These are phyloP conservation scores for Crocallis elinguaria DNA, from an alignment of 2,888 invertebrate genomes.

Conservation along the genomic window DNA sequence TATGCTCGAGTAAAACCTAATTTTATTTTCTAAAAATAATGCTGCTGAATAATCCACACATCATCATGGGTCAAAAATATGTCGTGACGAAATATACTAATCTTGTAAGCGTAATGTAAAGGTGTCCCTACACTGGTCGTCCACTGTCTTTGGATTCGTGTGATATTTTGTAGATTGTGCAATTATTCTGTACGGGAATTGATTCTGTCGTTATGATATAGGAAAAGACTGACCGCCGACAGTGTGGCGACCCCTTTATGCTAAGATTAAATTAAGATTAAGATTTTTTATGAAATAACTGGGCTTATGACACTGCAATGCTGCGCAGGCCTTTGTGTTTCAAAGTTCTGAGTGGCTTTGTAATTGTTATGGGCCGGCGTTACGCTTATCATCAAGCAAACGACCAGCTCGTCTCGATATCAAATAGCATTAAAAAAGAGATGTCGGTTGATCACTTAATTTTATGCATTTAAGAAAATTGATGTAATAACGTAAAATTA, in stretches of 20 bases:
- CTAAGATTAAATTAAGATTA: too few species aligned
- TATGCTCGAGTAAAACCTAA: constrained; percentile 15
- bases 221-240: constrained; percentile 26
- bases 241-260: constrained; percentile 30
- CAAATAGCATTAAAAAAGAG: too few species aligned
- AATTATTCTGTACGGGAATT: constrained; percentile 1
- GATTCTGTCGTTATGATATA: constrained; percentile 13
- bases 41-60: not conserved
- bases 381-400: too few species aligned
- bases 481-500: constrained; percentile 8
- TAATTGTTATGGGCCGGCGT: too few species aligned
- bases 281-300: too few species aligned
- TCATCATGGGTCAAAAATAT: not conserved
- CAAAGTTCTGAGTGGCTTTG: too few species aligned
- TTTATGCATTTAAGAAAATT: constrained; percentile 31
- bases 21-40: not conserved
- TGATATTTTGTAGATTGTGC: constrained; percentile 30
- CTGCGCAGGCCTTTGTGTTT: too few species aligned
- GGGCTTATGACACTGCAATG: too few species aligned
- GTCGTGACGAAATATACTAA: not conserved
- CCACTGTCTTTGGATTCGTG: constrained; percentile 32
- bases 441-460: constrained; percentile 9
- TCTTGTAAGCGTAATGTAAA: constrained; percentile 13
- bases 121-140: constrained; percentile 26
- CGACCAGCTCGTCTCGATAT: too few species aligned